phyloP scores from a whole-genome alignment of 2,888 invertebrate species.

The Hanleya hanleyi region DNA sequence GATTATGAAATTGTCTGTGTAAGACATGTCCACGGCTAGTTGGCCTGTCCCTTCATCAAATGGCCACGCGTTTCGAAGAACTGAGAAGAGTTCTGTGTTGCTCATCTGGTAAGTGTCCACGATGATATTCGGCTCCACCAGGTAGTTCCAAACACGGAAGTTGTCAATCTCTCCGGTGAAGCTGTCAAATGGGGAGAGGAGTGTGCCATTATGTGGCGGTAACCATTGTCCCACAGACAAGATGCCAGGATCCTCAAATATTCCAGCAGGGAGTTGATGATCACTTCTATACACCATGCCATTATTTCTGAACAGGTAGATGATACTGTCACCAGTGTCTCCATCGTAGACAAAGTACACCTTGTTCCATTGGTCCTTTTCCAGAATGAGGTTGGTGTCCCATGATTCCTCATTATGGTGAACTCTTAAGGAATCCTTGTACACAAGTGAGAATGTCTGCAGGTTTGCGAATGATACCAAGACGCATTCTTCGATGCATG shows the following conservation, averaged over 20 bases:
- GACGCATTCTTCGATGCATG: constrained; percentile 21
- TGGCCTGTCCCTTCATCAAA: constrained; percentile 54
- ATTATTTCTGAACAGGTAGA: constrained; percentile 14
- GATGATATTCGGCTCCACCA: constrained; percentile 45
- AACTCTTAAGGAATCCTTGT: background rate
- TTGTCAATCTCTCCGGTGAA: constrained; percentile 51
- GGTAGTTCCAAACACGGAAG: constrained; percentile 47
- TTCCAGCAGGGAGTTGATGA: constrained; percentile 17
- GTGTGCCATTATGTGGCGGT: constrained; percentile 39
- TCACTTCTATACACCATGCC: background rate
- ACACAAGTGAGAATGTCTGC: constrained; percentile 32
- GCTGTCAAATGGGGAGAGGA: constrained; percentile 25
- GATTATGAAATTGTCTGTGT: constrained; percentile 24
- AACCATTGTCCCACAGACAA: constrained; percentile 55
- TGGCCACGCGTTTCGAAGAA: constrained; percentile 36
- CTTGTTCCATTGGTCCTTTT: constrained; percentile 36
- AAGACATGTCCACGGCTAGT: constrained; percentile 28
- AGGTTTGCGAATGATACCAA: constrained; percentile 46
- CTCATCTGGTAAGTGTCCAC: constrained; percentile 47
- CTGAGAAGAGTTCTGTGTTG: constrained; percentile 36
- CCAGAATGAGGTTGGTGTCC: constrained; percentile 28
- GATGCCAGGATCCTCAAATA: constrained; percentile 40
- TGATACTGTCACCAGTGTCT: background rate
- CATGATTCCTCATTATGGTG: constrained; percentile 6
- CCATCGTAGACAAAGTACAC: constrained; percentile 26